These are phyloP conservation scores for Hoplodrina ambigua DNA, from an alignment of 2,888 invertebrate genomes.

Conservation along the genomic window DNA sequence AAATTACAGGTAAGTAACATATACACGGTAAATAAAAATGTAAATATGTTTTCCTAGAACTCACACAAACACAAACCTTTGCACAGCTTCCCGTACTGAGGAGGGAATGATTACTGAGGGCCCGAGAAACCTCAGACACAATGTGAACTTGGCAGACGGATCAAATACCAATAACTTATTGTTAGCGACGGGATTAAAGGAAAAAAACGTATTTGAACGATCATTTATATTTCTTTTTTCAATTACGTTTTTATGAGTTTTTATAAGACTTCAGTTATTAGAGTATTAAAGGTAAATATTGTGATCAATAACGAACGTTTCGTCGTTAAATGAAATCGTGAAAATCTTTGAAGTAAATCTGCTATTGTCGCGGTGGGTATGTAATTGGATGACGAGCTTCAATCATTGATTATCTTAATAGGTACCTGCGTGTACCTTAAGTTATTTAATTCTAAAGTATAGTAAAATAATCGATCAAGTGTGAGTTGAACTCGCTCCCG, in stretches of 20 bases:
- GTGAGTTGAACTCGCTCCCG: too few species aligned
- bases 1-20: background rate
- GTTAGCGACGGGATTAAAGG: slow-evolving; percentile 8
- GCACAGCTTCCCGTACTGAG: slow-evolving; percentile 2
- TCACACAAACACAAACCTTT: background rate
- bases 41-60: slow-evolving; percentile 23
- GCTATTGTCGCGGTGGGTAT: background rate
- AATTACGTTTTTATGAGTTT: slow-evolving; percentile 6
- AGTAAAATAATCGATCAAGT: too few species aligned
- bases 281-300: slow-evolving; percentile 8
- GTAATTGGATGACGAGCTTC: background rate
- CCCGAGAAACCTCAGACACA: slow-evolving; percentile 23
- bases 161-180: slow-evolving; percentile 38
- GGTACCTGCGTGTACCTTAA: too few species aligned
- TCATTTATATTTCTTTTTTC: slow-evolving; percentile 8
- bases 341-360: background rate
- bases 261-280: background rate
- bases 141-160: slow-evolving; percentile 22
- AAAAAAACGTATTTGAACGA: slow-evolving; percentile 15
- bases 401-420: background rate
- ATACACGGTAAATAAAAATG: slow-evolving; percentile 1
- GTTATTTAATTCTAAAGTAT: background rate
- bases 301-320: background rate
- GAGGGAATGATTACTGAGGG: slow-evolving; percentile 16
- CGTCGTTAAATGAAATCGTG: background rate